A percentile compares a stretch with the other conserved stretches of the same genome.
phyloP scores from a whole-genome alignment of 2,888 invertebrate species.

The Prosopocoilus inquinatus region DNA sequence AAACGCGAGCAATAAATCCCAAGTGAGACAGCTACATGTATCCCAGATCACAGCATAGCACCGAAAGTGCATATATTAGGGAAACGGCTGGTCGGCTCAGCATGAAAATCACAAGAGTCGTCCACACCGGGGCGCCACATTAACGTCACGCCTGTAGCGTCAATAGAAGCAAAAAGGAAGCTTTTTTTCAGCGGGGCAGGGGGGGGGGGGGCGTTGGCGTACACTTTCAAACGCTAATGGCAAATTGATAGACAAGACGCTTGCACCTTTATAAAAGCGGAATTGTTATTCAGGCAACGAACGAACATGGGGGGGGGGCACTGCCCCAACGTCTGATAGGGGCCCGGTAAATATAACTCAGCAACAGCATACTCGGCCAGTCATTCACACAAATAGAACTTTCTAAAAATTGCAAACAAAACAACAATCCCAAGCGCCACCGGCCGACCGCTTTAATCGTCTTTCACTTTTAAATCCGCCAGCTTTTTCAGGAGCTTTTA shows the following conservation, averaged over 20 bases:
- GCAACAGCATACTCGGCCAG: neutral
- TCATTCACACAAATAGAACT: neutral
- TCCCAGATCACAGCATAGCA: slow-evolving; percentile 37
- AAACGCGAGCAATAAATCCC: slow-evolving; percentile 40
- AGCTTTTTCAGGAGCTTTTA: too few relatives aligned
- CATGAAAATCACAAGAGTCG: slow-evolving; percentile 4
- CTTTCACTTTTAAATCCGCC: neutral
- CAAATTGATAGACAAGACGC: too few relatives aligned
- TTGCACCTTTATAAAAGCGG: too few relatives aligned
- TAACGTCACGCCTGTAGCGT: neutral
- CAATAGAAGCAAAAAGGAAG: too few relatives aligned
- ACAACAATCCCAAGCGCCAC: neutral
- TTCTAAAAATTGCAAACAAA: slow-evolving; percentile 1
- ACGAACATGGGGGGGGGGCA: too few relatives aligned
- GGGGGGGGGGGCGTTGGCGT: too few relatives aligned
- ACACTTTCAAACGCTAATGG: too few relatives aligned
- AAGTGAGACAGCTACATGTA: slow-evolving; percentile 41
- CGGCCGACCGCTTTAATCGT: slow-evolving; percentile 1
- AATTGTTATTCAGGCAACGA: too few relatives aligned
- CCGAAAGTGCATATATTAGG: slow-evolving; percentile 42
- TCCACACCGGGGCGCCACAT: neutral
- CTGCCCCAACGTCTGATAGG: too few relatives aligned
- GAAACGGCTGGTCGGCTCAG: slow-evolving; percentile 23
- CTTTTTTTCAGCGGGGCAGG: too few relatives aligned
- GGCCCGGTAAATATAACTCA: too few relatives aligned